Conservation (phyloP, 2,113 vertebrate species). For the Callithrix jacchus region DNA sequence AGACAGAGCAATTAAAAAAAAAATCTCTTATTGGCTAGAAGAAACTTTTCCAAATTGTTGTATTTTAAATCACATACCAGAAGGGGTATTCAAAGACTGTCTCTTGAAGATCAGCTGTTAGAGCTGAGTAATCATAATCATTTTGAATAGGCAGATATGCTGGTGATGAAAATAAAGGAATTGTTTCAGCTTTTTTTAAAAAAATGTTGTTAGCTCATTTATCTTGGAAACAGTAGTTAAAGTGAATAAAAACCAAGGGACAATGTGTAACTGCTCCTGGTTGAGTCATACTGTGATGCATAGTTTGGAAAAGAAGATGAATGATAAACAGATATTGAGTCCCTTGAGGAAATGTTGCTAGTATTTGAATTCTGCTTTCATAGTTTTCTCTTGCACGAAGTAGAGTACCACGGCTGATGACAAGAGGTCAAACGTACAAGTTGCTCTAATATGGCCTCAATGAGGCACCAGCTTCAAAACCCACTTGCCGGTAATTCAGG, state of each 20-base stretch:
- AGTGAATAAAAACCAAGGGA: slow-evolving; percentile 28
- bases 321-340: slow-evolving; percentile 5
- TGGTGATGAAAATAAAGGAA: background rate
- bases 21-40: background rate
- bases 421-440: slow-evolving; percentile 39
- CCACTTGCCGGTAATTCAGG: slow-evolving; percentile 34
- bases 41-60: background rate
- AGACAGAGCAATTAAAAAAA: background rate
- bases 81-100: slow-evolving; percentile 43
- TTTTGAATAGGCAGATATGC: slow-evolving; percentile 27
- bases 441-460: slow-evolving; percentile 51
- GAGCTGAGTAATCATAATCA: background rate
- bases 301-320: slow-evolving; percentile 33
- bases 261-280: background rate
- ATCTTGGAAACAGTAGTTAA: slow-evolving; percentile 36
- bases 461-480: slow-evolving; percentile 46
- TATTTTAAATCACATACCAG: slow-evolving; percentile 38
- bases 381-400: slow-evolving; percentile 26
- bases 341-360: slow-evolving; percentile 36
- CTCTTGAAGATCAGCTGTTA: slow-evolving; percentile 37
- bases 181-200: background rate
- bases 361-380: slow-evolving; percentile 51
- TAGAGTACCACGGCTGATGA: slow-evolving; percentile 58
- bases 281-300: background rate
- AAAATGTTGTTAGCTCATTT: slow-evolving; percentile 36